Base-by-base conservation (phyloP, 2,113 vertebrate species). In the Elgaria multicarinata region DNA sequence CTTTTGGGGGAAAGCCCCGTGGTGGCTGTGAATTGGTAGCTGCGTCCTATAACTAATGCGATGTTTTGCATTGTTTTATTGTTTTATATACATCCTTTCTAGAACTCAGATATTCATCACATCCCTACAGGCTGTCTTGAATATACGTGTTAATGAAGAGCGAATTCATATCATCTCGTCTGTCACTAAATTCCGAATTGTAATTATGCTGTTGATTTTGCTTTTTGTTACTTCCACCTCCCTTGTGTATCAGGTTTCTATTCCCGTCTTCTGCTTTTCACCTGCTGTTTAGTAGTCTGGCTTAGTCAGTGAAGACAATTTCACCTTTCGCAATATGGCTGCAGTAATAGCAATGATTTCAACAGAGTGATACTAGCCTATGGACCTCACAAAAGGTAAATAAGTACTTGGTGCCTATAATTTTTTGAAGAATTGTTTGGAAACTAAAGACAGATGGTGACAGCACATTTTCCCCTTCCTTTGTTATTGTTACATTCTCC, bases 291-390 rank as follows among this genome's bases (percentile, higher is more conserved):
- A 39, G 69, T 81, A 58, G 50, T 81, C 53, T 22, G 33, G 28
- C 46, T 81, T 88, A 81, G 46, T 33, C 42, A 69, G 64, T 50
- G 53, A 13, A 44, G 36, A 33, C 67, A 42, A 74, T 88, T 58
- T 88, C 50, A 88, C 50, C 78, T 72, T 72, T 88, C 62, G 58
- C 72, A 88, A 82, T 18, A 44, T 13, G n/a, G 28, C 39, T 81
- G 36, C 87, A 42, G 31, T 82, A 88, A 88, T 88, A 74, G 67
- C 67, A 81, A 82, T 88, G 67, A 88, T 82, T 88, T 88, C 67
- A 88, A 44, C 67, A 72, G n/a, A 74, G 7, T 55, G 28, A 82
- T n/a, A 82, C 26, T 42, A n/a, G 4, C 36, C 20, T 82, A 26
- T 72, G 72, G 36, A 82, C 53, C 28, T 82, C 36, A 88, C 26